Conservation (phyloP, 1,140 invertebrate species). For the Carposina sasakii region DNA sequence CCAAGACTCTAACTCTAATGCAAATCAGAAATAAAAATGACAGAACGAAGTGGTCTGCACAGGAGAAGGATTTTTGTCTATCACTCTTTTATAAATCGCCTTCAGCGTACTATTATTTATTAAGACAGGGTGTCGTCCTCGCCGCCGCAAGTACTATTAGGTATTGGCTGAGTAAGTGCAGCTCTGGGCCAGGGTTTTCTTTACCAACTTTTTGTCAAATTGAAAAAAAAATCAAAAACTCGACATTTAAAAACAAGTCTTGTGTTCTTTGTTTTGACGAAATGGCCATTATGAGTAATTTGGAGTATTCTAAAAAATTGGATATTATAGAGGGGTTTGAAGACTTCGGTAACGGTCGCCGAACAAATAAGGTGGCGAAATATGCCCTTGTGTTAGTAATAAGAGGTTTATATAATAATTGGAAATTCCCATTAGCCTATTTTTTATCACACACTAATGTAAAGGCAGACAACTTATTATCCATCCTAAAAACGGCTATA, state of each 20-base stretch:
- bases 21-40: neutral
- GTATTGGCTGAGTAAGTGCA: too few species aligned
- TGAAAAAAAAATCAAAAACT: neutral
- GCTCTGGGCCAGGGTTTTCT: neutral
- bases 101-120: neutral
- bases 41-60: neutral
- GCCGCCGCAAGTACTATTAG: neutral
- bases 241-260: neutral
- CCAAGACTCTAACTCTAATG: neutral
- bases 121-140: neutral
- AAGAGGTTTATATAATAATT: neutral
- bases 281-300: constrained; percentile 5
- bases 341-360: neutral
- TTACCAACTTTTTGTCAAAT: neutral
- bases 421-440: neutral
- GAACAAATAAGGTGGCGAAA: neutral
- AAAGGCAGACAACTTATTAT: neutral
- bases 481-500: neutral
- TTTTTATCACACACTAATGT: constrained; percentile 5
- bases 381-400: neutral
- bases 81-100: constrained; percentile 5
- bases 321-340: constrained; percentile 7
- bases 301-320: constrained; percentile 7
- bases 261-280: neutral
- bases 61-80: neutral